Base-by-base conservation (phyloP, 2,797 vertebrate genomes). In the Petrocephalus schoutedeni region DNA sequence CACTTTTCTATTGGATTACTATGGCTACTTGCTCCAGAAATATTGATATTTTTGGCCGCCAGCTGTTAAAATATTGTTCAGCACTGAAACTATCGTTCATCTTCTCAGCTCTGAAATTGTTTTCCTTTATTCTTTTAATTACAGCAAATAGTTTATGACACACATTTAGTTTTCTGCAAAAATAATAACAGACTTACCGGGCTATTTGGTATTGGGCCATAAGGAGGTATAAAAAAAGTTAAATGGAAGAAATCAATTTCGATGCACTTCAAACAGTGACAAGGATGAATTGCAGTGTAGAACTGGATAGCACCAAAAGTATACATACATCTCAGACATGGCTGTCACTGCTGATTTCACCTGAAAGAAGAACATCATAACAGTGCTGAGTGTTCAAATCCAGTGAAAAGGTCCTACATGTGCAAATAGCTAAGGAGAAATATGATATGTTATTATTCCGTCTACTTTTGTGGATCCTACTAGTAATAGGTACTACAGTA, bases 251-350 rank as follows among this genome's bases (percentile, higher is more conserved):
- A 16, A 14, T 1, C 23, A 1, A 58, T 84, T 80, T 87, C 12
- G 8, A 51, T 5, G 10, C 32, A 10, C 12, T 84, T 36, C 71
- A 45, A 49, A 28, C 19, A 49, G 57, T 89, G 58, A 21, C 32
- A 74, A 86, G 56, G 16, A 87, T 49, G 3, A 88, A 61, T 84
- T 87, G 16, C 28, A 74, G 32, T 19, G 36, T 2, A 41, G 32
- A 41, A 41, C 32, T 41, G n/a, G 54, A 51, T 14, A 41, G 36
- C 2, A 28, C 5, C 12, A 53, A 53, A 32, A 57, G 21, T 4
- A 49, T 67, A 93, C 94, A 95, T 91, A 95, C 95, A 93, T 95
- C 88, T 96, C 95, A 93, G 95, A 95, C 96, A 96, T 96, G 87
- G 36, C 87, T 91, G 19, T 87, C 86, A 89, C 86, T 91, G 85